Percentiles rank a stretch among this genome's conserved stretches.
Evolutionary conservation across 2,113 vertebrate genomes (phyloP).

Genomic region (Tragulus kanchil): DNA sequence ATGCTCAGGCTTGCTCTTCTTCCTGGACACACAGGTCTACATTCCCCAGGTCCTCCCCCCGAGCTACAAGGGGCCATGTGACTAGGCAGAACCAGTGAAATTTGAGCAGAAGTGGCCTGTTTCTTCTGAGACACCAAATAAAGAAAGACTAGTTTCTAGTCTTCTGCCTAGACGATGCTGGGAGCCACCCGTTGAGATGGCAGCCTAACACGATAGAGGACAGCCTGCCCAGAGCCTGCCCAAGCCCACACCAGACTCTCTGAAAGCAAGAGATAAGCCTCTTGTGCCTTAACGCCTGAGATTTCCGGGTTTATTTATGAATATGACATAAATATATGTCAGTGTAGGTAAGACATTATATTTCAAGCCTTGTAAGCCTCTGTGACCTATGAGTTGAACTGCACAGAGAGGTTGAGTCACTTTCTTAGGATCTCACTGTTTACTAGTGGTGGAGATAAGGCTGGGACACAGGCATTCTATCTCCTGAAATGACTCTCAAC

Average conservation of each 20-base stretch:
- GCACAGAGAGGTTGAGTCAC: not conserved
- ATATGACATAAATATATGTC: not conserved
- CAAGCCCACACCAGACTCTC: not conserved
- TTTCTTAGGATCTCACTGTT: not conserved
- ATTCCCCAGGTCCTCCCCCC: not conserved
- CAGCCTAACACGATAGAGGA: not conserved
- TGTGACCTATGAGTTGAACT: no score
- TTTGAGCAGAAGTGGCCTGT: not conserved
- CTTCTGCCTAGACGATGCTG: not conserved
- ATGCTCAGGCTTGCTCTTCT: not conserved
- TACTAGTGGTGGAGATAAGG: not conserved
- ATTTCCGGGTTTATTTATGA: conserved; percentile 1
- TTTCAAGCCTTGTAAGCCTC: no score
- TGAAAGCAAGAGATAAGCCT: not conserved
- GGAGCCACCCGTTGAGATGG: conserved; percentile 18
- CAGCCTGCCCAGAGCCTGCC: not conserved
- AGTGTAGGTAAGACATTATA: not conserved
- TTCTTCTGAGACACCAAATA: not conserved
- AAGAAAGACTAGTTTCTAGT: not conserved
- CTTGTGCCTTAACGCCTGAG: not conserved
- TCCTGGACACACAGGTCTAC: not conserved
- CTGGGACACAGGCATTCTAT: not conserved
- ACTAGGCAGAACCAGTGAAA: not conserved
- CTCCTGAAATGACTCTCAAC: not conserved
- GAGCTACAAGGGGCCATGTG: not conserved